These are phyloP conservation scores for Drosophila takahashii DNA, from an alignment of 1,140 invertebrate species.

Conservation along the genomic window DNA sequence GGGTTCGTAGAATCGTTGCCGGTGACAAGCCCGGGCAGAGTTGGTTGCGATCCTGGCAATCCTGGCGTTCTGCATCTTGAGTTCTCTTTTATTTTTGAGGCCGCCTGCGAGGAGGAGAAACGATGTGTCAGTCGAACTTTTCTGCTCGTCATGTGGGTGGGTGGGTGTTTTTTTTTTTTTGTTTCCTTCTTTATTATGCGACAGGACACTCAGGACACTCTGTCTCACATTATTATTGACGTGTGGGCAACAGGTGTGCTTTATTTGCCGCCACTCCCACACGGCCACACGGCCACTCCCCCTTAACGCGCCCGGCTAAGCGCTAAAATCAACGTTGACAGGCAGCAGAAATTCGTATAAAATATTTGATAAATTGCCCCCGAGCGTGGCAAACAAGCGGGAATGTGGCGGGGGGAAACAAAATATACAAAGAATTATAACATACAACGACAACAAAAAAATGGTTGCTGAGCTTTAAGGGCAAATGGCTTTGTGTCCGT, in stretches of 20 bases:
- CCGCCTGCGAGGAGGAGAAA: no score
- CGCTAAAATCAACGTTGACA: slow-evolving; percentile 79
- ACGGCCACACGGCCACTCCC: slow-evolving; percentile 16
- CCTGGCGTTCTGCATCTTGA: slow-evolving; percentile 17
- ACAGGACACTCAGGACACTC: slow-evolving; percentile 3
- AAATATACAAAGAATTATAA: not conserved
- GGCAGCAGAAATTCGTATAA: slow-evolving; percentile 63
- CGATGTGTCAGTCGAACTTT: not conserved
- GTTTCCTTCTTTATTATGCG: slow-evolving; percentile 19
- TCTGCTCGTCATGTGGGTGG: slow-evolving; percentile 2
- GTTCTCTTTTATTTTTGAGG: no score
- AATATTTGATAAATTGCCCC: slow-evolving; percentile 75
- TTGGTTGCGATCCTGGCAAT: slow-evolving; percentile 30
- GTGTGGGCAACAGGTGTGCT: slow-evolving; percentile 73
- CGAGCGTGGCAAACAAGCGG: slow-evolving; percentile 12
- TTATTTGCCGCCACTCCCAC: slow-evolving; percentile 55
- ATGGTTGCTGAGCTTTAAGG: slow-evolving; percentile 15
- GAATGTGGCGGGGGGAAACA: not conserved
- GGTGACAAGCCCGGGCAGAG: slow-evolving; percentile 32
- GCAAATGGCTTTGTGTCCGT: slow-evolving; percentile 32
- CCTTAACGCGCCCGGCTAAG: slow-evolving; percentile 38
- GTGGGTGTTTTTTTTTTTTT: no score
- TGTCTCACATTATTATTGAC: slow-evolving; percentile 33
- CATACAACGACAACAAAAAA: no score
- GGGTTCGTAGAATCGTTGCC: slow-evolving; percentile 41